phyloP scores from a whole-genome alignment of 1,140 invertebrate species.

The Steinernema feltiae region DNA sequence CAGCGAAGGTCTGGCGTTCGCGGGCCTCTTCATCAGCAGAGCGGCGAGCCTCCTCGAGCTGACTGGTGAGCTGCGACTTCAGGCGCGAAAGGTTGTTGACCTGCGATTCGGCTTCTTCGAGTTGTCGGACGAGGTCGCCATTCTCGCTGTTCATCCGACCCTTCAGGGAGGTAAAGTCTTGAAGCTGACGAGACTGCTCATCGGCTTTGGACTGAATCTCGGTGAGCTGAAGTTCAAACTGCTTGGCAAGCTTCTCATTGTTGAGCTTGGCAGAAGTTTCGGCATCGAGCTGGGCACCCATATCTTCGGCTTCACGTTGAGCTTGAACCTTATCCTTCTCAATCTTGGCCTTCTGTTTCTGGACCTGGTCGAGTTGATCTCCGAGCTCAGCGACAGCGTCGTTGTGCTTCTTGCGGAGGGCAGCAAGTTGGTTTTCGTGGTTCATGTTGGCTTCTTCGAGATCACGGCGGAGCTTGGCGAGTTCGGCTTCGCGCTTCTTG shows the following conservation, averaged over 20 bases:
- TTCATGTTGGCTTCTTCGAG: conserved; percentile 96
- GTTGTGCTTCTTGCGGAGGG: conserved; percentile 97
- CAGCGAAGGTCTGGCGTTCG: conserved; percentile 56
- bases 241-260: conserved; percentile 55
- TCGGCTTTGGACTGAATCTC: conserved; percentile 91
- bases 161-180: conserved; percentile 90
- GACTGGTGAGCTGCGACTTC: conserved; percentile 85
- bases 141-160: conserved; percentile 95
- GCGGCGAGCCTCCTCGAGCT: conserved; percentile 93
- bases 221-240: conserved; percentile 68
- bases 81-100: conserved; percentile 91
- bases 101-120: conserved; percentile 95
- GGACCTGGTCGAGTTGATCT: conserved; percentile 97
- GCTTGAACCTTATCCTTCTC: conserved; percentile 75
- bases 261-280: conserved; percentile 87
- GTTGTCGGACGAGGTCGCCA: conserved; percentile 81
- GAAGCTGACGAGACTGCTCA: conserved; percentile 84
- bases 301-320: conserved; percentile 87
- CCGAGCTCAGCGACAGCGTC: conserved; percentile 95
- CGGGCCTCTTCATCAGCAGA: conserved; percentile 81
- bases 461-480: conserved; percentile 92
- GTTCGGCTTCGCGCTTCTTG: conserved; percentile 97
- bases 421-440: conserved; percentile 87
- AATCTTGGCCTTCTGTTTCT: conserved; percentile 92
- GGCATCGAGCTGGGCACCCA: conserved; percentile 79